A percentile compares a stretch with the other conserved stretches of the same genome.
Conservation (phyloP, 2,797 vertebrate genomes). For the Chaunax sp. region DNA sequence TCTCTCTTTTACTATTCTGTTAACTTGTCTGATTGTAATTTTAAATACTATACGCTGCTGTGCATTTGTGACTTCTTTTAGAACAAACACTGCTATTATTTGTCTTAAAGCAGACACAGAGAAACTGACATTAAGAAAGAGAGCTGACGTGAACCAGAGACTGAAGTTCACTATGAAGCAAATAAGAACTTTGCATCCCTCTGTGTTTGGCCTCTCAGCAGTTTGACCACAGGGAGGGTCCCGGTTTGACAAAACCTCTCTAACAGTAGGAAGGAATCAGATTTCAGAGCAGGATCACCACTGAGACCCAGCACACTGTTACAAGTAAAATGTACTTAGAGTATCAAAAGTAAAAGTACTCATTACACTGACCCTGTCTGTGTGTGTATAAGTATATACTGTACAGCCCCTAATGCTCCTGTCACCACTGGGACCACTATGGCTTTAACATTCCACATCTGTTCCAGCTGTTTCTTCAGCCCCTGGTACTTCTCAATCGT, state of each 20-base stretch:
- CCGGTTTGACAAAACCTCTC: conserved; percentile 45
- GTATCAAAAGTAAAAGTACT: too few relatives aligned
- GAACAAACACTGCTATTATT: not conserved
- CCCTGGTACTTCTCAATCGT: too few relatives aligned
- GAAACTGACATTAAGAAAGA: not conserved
- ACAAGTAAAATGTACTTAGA: not conserved
- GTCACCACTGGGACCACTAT: too few relatives aligned
- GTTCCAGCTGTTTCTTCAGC: too few relatives aligned
- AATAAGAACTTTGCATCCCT: conserved; percentile 74
- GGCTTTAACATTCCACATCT: too few relatives aligned
- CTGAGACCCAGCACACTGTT: too few relatives aligned
- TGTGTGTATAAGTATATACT: too few relatives aligned
- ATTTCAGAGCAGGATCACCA: not conserved
- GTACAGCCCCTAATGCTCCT: too few relatives aligned
- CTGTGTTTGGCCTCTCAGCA: conserved; percentile 35
- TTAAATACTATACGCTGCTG: not conserved
- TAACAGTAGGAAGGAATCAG: too few relatives aligned
- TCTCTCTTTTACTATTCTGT: too few relatives aligned
- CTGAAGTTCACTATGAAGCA: conserved; percentile 73
- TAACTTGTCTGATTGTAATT: too few relatives aligned
- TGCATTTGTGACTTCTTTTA: not conserved
- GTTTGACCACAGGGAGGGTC: conserved; percentile 16
- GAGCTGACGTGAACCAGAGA: conserved; percentile 60
- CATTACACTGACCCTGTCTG: too few relatives aligned
- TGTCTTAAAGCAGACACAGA: not conserved